A percentile compares a stretch with the other conserved stretches of the same genome.
Evolutionary conservation across 35 echinoderm and acorn worm species (phyloP).

Genomic region (Hemicentrotus pulcherrimus): DNA sequence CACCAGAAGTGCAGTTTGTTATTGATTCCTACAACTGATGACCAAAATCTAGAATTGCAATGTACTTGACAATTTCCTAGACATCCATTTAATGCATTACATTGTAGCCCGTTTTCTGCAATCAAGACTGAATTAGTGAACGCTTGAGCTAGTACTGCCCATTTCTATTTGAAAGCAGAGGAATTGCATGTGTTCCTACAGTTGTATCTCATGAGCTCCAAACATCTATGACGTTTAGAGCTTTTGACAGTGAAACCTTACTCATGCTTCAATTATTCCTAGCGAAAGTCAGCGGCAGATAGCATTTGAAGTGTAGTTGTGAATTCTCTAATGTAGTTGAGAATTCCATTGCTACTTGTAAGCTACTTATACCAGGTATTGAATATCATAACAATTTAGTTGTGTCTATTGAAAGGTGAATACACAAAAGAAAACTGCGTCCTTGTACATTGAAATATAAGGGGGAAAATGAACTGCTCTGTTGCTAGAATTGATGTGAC

Average conservation of each 20-base stretch:
- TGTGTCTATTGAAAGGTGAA: too few relatives aligned
- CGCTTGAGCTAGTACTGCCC: background rate
- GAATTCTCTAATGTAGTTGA: background rate
- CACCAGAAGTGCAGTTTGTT: background rate
- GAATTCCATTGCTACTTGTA: background rate
- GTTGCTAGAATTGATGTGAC: too few relatives aligned
- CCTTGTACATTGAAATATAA: too few relatives aligned
- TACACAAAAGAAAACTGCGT: too few relatives aligned
- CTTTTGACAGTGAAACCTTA: background rate
- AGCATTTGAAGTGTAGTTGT: background rate
- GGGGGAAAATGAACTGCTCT: too few relatives aligned
- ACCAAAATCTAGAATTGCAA: background rate
- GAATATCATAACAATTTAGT: too few relatives aligned
- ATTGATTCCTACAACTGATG: background rate
- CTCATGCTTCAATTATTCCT: constrained; percentile 1
- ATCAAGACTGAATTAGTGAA: background rate
- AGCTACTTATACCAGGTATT: background rate
- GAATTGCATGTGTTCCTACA: background rate
- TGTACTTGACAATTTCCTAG: background rate
- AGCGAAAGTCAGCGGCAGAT: background rate
- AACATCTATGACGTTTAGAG: background rate
- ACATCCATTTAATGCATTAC: background rate
- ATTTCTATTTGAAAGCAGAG: background rate
- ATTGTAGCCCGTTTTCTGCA: background rate
- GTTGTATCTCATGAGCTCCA: background rate